phyloP scores from a whole-genome alignment of 2,888 invertebrate genomes.

The Sinhomidia bicolor region DNA sequence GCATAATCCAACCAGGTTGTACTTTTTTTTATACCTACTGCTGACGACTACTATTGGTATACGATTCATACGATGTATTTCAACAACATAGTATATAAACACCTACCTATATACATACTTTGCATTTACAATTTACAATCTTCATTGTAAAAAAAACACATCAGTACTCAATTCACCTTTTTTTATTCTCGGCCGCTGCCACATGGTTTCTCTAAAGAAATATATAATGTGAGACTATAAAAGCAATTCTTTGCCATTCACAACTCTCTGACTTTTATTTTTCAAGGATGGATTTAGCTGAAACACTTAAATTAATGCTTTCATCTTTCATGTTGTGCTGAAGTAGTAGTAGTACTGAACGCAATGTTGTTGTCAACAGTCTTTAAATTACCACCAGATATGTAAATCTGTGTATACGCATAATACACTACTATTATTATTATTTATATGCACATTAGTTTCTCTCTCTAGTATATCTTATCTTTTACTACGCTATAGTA shows the following conservation, averaged over 20 bases:
- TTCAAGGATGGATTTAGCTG: background rate
- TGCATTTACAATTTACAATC: background rate
- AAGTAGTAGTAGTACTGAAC: background rate
- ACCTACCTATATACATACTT: background rate
- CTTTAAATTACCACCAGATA: background rate
- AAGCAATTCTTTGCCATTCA: background rate
- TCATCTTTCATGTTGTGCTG: background rate
- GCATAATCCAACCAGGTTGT: no score
- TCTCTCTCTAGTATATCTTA: background rate
- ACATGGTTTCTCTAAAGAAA: slow-evolving; percentile 19
- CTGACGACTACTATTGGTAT: no score
- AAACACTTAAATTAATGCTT: background rate
- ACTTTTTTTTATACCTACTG: no score
- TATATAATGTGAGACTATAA: background rate
- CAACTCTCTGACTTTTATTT: background rate
- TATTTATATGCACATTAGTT: background rate
- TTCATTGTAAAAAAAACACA: background rate
- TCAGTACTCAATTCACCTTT: background rate
- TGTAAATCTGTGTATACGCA: background rate
- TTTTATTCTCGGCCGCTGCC: slow-evolving; percentile 21
- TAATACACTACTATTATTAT: background rate
- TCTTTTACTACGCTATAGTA: background rate
- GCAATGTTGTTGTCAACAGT: background rate
- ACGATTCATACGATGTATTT: no score
- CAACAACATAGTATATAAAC: no score